Evolutionary conservation across 1,140 invertebrate species (phyloP).

Genomic region (Orius laevigatus): DNA sequence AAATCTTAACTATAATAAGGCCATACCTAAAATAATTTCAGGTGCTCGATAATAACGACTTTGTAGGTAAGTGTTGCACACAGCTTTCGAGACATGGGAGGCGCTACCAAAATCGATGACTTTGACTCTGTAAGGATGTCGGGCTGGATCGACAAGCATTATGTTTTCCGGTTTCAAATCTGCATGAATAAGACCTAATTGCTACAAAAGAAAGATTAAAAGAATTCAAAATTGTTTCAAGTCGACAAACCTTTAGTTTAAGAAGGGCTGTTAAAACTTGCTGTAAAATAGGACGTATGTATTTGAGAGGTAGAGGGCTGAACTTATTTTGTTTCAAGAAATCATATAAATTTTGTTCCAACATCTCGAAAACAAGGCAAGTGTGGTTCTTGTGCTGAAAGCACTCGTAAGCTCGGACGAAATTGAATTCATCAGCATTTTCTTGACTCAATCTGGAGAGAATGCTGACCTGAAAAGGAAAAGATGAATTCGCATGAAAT

Average conservation of each 20-base stretch:
- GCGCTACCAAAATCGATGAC: slow-evolving; percentile 99
- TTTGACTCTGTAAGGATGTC: slow-evolving; percentile 93
- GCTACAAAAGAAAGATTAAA: slow-evolving; percentile 38
- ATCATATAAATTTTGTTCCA: slow-evolving; percentile 99
- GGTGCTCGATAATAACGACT: slow-evolving; percentile 98
- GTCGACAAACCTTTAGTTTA: slow-evolving; percentile 67
- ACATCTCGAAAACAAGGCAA: slow-evolving; percentile 98
- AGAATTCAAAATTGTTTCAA: background rate
- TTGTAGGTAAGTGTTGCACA: slow-evolving; percentile 98
- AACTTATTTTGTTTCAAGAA: slow-evolving; percentile 99
- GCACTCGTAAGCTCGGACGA: slow-evolving; percentile 98
- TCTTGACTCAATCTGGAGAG: slow-evolving; percentile 93
- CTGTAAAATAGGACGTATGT: slow-evolving; percentile 95
- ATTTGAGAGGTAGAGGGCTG: slow-evolving; percentile 91
- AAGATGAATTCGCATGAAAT: background rate
- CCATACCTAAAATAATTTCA: slow-evolving; percentile 83
- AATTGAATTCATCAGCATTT: slow-evolving; percentile 99
- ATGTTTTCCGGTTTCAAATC: slow-evolving; percentile 99
- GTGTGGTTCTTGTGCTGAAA: slow-evolving; percentile 99
- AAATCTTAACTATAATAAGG: background rate
- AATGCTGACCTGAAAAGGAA: slow-evolving; percentile 63
- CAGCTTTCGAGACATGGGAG: slow-evolving; percentile 96
- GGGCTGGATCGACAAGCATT: slow-evolving; percentile 94
- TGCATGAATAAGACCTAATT: slow-evolving; percentile 97
- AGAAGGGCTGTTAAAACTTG: slow-evolving; percentile 96